These are phyloP conservation scores for Anastrepha ludens DNA, from an alignment of 1,140 invertebrate genomes.

Conservation along the genomic window DNA sequence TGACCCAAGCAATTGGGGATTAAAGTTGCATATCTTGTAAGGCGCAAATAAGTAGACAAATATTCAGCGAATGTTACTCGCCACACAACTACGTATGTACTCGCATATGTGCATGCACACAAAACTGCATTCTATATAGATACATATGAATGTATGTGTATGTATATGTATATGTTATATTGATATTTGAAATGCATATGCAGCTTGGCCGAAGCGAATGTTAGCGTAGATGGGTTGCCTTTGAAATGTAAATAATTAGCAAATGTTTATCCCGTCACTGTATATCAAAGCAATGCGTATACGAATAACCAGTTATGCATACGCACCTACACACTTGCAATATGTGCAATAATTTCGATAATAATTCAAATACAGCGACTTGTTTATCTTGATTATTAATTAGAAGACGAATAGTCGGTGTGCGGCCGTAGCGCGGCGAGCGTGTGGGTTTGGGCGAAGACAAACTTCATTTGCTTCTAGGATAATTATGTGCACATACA, in stretches of 20 bases:
- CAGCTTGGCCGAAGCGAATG: not conserved
- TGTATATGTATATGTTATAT: not conserved
- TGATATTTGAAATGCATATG: not conserved
- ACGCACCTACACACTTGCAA: not conserved
- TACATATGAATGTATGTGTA: not conserved
- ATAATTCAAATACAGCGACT: constrained; percentile 30
- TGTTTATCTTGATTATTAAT: constrained; percentile 52
- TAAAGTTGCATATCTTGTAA: constrained; percentile 3
- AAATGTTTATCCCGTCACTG: constrained; percentile 1
- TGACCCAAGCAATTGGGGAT: constrained; percentile 38
- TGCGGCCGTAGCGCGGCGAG: not conserved
- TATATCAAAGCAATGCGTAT: not conserved
- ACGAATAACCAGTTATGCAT: not conserved
- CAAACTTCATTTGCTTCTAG: constrained; percentile 19
- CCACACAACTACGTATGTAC: not conserved
- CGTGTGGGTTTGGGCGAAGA: not conserved
- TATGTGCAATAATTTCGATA: constrained; percentile 19
- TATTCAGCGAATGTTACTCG: not conserved
- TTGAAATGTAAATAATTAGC: constrained; percentile 47
- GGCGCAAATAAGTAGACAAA: not conserved
- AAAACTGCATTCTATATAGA: not conserved
- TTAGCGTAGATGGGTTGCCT: not conserved
- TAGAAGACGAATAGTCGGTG: constrained; percentile 28
- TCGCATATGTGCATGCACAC: not conserved
- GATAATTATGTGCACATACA: not conserved